Evolutionary conservation across 1,140 invertebrate species (phyloP), one percentile per base, ranked within the genome.

Genomic region (Atta texana): DNA sequence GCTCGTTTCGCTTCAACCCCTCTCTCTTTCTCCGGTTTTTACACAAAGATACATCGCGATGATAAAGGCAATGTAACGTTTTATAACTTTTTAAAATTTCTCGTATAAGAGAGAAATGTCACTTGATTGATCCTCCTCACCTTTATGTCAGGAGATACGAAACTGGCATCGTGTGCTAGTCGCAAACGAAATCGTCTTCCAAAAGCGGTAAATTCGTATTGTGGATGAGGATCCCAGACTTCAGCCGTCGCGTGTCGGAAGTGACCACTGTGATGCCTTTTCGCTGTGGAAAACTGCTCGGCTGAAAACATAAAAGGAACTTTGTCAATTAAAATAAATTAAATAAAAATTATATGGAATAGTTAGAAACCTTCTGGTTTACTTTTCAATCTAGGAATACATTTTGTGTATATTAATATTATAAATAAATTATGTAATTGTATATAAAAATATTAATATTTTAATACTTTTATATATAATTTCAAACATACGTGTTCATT

Each of bases 141-240:
- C 85, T 95, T 95, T 69, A 96, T 92, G 66, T 95, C 95, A 0
- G 96, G 95, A 4, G 95, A 92, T 57, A 96, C 94, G 85, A 97
- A 97, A 44, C 95, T 95, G 7, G 95, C 94, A 81, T 97, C 96
- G 75, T 96, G 96, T 18, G 94, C 92, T 12, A 97, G 91, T 34
- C 95, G 92, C 21, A 97, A 91, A 61, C 96, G 95, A 88, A 97
- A 96, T 53, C 92, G 92, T 63, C 92, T 94, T 0, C 96, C 96
- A 89, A 97, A 97, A 12, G 96, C 96, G 8, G 95, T 94, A 57
- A 97, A 97, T 88, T 96, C 95, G 87, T 97, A 97, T 82, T 96
- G 95, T 2, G 97, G 97, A 95, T 97, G 97, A 18, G 97, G 97
- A 93, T 97, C 97, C 97, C 97, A 97, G 24, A 97, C 94, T 91